Base-by-base conservation (phyloP, 2,888 invertebrate genomes). In the Operophtera brumata region DNA sequence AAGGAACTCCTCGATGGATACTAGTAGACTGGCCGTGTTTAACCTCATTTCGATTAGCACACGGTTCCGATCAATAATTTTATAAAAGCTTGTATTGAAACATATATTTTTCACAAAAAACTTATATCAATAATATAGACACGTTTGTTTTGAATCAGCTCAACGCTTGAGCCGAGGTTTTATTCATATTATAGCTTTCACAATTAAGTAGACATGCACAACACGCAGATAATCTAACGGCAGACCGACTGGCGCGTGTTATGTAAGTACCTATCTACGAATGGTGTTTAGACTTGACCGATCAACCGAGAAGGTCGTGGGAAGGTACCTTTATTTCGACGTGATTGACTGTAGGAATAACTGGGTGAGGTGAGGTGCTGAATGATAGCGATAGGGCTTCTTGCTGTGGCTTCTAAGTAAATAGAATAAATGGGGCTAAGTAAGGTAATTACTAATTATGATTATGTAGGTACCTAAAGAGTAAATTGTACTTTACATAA, bases 301-400 rank as follows among this genome's bases (percentile, higher is more conserved):
- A 71, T 73, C 73, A 67, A 68, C 64, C 70, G 65, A 67, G 69
- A 73, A 73, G 73, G 69, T 75, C 72, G 66, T 73, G 75, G 67
- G 77, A 75, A 75, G 54, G 54, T 54, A 48, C 46, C 25, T 46
- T 37, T 49, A 32, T 50, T 26, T 48, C 28, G 36, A 32, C 28
- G 25, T 34, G 14, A 41, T 50, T 45, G 41, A 35, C 44, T 53
- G n/a, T 45, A 35, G 12, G 7, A 35, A n/a, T 30, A 36, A 20
- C 2, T 20, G 2, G 13, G 8, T 6, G 1, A 6, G 6, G 35
- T 10, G 35, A 6, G 11, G 11, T 37, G 14, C 0, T 37, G 37
- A 40, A 8, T 6, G 26, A 41, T 28, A 28, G 28, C 26, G 11
- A 20, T 26, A 26, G 9, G 8, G 4, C 11, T 26, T 5, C n/a